Base-by-base conservation (phyloP, 2,113 vertebrate genomes). In the Pterocles gutturalis region DNA sequence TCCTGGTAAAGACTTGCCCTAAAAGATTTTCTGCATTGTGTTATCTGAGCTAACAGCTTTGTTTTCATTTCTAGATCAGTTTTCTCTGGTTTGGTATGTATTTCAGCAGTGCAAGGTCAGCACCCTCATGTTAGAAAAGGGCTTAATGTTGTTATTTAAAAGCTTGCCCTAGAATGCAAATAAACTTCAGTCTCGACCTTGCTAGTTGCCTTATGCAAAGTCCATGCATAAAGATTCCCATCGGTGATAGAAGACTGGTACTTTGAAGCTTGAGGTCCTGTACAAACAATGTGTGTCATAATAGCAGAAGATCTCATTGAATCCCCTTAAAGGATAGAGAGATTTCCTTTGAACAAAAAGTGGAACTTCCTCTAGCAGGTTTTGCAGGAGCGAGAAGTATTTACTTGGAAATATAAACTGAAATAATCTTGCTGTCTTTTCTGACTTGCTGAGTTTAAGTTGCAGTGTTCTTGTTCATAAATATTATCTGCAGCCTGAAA, bases 401-500 rank as follows among this genome's bases (percentile, higher is more conserved):
- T 64, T 36, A 31, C 46, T 36, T 38, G 15, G 41, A 80, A 75
- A 62, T 66, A 89, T 26, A 77, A 83, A 61, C 19, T 22, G 73
- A 48, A 87, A 34, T 46, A 71, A 45, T 57, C 55, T 15, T 43
- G 20, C 10, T 93, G 66, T 89, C 75, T 94, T 88, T 93, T 89
- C 75, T 95, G 60, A 91, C 84, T 96, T 89, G 71, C 90, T 49
- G 43, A 69, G 2, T 90, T 95, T 93, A 80, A 48, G 36, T 87
- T 92, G 64, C 94, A 78, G 55, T 78, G 49, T 83, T 87, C 96
- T 90, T 75, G 43, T 90, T 94, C 38, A 31, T 70, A n/a, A 49
- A 33, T 91, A 94, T 73, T 86, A 96, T 92, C 90, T 91, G 51
- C 77, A 92, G 66, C 45, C 92, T 96, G 90, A 95, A 97, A 93